A percentile compares a stretch with the other conserved stretches of the same genome.
Conservation (phyloP, 2,113 vertebrate species). For the Catharus fuscescens region DNA sequence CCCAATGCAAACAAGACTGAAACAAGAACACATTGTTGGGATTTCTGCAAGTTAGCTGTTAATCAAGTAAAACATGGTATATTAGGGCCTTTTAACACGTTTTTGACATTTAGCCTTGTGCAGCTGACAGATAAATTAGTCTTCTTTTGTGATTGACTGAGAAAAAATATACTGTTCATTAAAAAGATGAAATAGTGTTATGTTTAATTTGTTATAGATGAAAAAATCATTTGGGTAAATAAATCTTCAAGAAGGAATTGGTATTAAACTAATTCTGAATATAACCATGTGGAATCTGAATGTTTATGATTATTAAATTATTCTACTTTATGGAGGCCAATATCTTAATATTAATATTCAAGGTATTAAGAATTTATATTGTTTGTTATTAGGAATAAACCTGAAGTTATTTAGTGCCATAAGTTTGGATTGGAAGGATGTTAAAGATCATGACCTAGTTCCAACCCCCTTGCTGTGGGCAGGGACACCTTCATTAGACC, state of each 20-base stretch:
- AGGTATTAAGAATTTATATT: not conserved
- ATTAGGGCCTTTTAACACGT: conserved; percentile 73
- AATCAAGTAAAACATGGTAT: conserved; percentile 74
- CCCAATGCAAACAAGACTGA: conserved; percentile 77
- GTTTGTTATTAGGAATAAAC: not conserved
- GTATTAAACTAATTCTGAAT: not conserved
- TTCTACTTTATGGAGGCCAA: not conserved
- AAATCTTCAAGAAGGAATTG: not conserved
- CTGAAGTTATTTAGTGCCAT: not conserved
- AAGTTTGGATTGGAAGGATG: not conserved
- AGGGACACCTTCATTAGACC: not conserved
- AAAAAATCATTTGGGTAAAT: not conserved
- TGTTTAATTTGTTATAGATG: not conserved
- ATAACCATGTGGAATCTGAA: not conserved
- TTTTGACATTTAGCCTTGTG: conserved; percentile 70
- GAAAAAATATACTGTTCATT: conserved; percentile 44
- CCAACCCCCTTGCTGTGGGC: not conserved
- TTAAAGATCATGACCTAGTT: not conserved
- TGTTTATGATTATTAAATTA: not conserved
- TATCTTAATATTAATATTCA: not conserved
- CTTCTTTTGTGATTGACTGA: conserved; percentile 59
- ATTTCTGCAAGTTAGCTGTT: conserved; percentile 77
- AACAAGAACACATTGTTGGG: conserved; percentile 73
- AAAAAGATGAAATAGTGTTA: conserved; percentile 42
- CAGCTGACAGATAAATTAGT: conserved; percentile 74